phyloP scores from a whole-genome alignment of 2,888 invertebrate species.

The Microplitis manilae region DNA sequence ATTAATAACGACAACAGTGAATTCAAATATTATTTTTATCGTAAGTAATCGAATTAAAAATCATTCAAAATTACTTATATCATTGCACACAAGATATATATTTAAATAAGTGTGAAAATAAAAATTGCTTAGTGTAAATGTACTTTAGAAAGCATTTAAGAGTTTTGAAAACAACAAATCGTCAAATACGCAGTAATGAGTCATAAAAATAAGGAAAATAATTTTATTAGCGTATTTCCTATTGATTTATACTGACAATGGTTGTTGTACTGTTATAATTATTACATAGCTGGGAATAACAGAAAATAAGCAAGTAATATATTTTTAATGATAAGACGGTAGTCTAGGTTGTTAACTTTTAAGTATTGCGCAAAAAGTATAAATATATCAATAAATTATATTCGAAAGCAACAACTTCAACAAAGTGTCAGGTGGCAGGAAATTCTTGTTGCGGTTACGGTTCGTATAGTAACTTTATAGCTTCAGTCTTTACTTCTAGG shows the following conservation, averaged over 20 bases:
- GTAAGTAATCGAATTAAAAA: not conserved
- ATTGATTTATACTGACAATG: not conserved
- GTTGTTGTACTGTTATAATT: not conserved
- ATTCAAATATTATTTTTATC: not conserved
- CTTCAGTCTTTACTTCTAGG: constrained; percentile 37
- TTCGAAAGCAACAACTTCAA: not conserved
- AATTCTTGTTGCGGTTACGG: constrained; percentile 42
- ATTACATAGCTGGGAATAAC: not conserved
- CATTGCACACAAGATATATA: not conserved
- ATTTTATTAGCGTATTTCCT: not conserved
- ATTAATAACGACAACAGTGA: not conserved
- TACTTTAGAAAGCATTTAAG: not conserved
- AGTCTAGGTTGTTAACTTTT: not conserved
- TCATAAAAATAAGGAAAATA: not conserved
- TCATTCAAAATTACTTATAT: not conserved
- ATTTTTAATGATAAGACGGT: not conserved
- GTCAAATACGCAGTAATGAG: not conserved
- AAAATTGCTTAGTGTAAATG: not conserved
- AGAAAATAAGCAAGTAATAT: not conserved
- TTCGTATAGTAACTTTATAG: constrained; percentile 36
- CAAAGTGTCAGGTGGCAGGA: constrained; percentile 15
- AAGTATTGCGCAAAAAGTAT: not conserved
- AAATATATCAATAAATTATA: not conserved
- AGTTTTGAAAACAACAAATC: not conserved
- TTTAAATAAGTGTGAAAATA: not conserved